Percentiles rank a stretch among this genome's conserved stretches.
Evolutionary conservation across 2,113 vertebrate species (phyloP).

Genomic region (Turnix velox): DNA sequence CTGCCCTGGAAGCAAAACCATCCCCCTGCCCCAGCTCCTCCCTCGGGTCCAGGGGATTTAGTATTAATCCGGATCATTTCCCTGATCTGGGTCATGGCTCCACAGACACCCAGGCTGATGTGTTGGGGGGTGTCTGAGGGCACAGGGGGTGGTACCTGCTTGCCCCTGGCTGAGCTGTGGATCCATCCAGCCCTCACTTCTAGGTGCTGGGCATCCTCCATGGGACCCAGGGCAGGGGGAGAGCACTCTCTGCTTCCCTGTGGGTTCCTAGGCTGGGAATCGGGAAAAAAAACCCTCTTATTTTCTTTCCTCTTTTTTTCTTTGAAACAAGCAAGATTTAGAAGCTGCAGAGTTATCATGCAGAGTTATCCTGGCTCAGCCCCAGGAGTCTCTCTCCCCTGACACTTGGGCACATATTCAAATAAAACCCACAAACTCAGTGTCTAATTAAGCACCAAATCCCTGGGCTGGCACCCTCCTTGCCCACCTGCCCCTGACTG

Average conservation of each 20-base stretch:
- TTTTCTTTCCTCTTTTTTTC: not conserved
- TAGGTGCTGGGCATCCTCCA: fast-evolving
- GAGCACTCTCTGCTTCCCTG: not conserved
- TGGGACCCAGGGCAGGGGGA: not conserved
- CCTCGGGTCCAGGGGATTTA: not conserved
- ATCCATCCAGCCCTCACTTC: not conserved
- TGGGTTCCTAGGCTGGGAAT: not conserved
- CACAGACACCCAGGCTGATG: fast-evolving
- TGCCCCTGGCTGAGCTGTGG: not conserved
- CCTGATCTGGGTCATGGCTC: not conserved
- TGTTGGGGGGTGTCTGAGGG: not conserved
- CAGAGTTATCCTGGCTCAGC: not conserved
- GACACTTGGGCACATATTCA: not conserved
- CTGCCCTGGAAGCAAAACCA: not conserved
- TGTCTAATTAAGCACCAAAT: not conserved
- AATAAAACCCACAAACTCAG: not conserved
- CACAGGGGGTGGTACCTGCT: not conserved
- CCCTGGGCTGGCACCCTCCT: not conserved
- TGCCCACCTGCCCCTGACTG: fast-evolving
- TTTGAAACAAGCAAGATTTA: not conserved
- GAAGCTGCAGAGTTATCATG: not conserved
- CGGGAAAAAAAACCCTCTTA: not conserved
- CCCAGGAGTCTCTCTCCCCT: not conserved
- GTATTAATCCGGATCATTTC: not conserved
- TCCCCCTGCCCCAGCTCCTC: not conserved